Base-by-base conservation (phyloP, 2,797 vertebrate genomes). In the Salarias fasciatus region DNA sequence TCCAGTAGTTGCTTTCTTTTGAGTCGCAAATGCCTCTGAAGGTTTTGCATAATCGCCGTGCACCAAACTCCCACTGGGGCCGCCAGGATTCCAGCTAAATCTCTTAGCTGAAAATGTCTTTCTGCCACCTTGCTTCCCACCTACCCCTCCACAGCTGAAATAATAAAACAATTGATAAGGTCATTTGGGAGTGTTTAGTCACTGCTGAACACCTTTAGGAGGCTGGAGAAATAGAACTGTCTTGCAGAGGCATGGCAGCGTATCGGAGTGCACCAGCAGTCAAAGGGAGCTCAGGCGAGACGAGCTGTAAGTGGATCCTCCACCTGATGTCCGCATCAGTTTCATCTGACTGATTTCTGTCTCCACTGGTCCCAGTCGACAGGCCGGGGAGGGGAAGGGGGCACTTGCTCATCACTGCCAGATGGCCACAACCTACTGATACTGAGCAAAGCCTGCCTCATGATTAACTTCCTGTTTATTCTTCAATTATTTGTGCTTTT, bases 261-360 rank as follows among this genome's bases (percentile, higher is more conserved):
- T 89, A 77, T 87, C 85, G 53, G 80, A 77, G 82, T 82, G 88
- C 87, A 83, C 85, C 88, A 78, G 76, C 84, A 89, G 90, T 90
- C 87, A 87, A 80, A 76, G 78, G 80, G 83, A 90, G 82, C 86
- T 87, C 76, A 90, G 75, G 82, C 82, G 88, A 91, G 89, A 87
- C 91, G 69, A 71, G 80, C 85, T 88, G 86, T 92, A 90, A 92
- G 86, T 89, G 89, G 87, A 88, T 90, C 84, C 83, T 90, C 82
- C 88, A 92, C 86, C 92, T 91, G 91, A 92, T 92, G 87, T 89
- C 81, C 88, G 42, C 88, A 90, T 94, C 91, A 88, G 90, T 92
- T 91, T 85, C 87, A 82, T 88, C 72, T 86, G 88, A 92, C 79
- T 88, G 91, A 83, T 77, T 88, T 73, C 86, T 87, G 89, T 86